Evolutionary conservation across 64 coral and sea anemone species (phyloP).

Genomic region (Dendronephthya gigantea): DNA sequence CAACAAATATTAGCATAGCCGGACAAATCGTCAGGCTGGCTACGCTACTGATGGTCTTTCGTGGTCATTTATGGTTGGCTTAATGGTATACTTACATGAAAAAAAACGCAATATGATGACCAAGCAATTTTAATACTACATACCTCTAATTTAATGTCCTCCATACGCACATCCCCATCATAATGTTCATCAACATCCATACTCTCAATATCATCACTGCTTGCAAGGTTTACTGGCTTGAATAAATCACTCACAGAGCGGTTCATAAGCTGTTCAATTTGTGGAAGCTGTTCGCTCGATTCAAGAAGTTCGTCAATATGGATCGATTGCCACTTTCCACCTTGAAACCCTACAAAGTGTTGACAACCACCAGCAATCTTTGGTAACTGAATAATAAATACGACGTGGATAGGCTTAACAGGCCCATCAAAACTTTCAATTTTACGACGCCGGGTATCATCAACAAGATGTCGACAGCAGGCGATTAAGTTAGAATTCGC

Average conservation of each 20-base stretch:
- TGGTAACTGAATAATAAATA: slow-evolving; percentile 57
- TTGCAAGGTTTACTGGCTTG: background rate
- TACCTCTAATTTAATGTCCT: background rate
- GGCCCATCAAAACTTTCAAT: background rate
- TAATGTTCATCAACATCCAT: slow-evolving; percentile 3
- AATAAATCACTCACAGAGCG: slow-evolving; percentile 65
- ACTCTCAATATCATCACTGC: background rate
- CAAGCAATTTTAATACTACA: background rate
- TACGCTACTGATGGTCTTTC: no score
- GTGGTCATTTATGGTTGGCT: no score
- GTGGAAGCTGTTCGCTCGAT: slow-evolving; percentile 39
- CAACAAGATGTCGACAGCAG: background rate
- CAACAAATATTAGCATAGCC: no score
- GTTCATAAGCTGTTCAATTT: slow-evolving; percentile 31
- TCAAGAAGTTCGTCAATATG: slow-evolving; percentile 72
- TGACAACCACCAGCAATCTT: slow-evolving; percentile 51
- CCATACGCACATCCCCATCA: background rate
- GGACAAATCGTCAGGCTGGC: no score
- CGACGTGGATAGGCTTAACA: slow-evolving; percentile 39
- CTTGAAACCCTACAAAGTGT: slow-evolving; percentile 60
- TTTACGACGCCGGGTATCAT: background rate
- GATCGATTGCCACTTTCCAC: slow-evolving; percentile 54
- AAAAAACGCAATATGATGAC: no score
- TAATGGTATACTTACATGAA: no score
- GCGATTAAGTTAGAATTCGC: background rate